phyloP scores from a whole-genome alignment of 2,888 invertebrate genomes.

The Melinaea menophilus region DNA sequence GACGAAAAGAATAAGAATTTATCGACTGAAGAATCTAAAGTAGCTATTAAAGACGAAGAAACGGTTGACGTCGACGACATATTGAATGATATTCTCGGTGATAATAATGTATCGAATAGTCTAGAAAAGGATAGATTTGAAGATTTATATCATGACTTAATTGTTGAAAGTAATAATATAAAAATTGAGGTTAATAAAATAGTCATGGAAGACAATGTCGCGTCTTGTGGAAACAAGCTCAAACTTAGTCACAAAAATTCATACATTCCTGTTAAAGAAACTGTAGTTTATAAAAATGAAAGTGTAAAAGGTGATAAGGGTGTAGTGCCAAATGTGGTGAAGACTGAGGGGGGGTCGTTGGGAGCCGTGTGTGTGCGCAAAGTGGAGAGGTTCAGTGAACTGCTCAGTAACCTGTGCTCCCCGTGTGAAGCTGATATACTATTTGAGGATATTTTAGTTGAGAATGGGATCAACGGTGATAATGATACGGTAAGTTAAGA shows the following conservation, averaged over 20 bases:
- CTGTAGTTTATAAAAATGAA: conserved; percentile 46
- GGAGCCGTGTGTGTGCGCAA: conserved; percentile 72
- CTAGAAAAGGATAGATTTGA: conserved; percentile 61
- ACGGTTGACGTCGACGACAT: conserved; percentile 58
- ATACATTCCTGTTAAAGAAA: conserved; percentile 53
- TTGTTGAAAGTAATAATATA: conserved; percentile 42
- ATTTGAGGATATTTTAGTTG: conserved; percentile 69
- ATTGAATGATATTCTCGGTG: conserved; percentile 60
- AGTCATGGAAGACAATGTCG: conserved; percentile 30
- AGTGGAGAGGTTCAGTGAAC: conserved; percentile 75
- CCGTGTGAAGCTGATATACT: conserved; percentile 69
- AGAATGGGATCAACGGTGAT: conserved; percentile 61
- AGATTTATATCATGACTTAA: conserved; percentile 63
- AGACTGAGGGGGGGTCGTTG: conserved; percentile 56
- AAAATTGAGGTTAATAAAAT: conserved; percentile 46
- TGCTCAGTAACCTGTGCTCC: conserved; percentile 73
- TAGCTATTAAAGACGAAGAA: conserved; percentile 40
- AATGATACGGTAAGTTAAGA: conserved; percentile 52
- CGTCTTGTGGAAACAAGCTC: conserved; percentile 43
- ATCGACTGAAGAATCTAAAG: conserved; percentile 47
- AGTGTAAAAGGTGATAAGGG: conserved; percentile 54
- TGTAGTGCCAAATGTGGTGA: conserved; percentile 66
- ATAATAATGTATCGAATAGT: conserved; percentile 50
- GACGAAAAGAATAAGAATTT: conserved; percentile 45
- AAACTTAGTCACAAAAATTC: conserved; percentile 55